Evolutionary conservation across 2,888 invertebrate species (phyloP), one percentile per base, ranked within the genome.

Genomic region (Rhagonycha lutea): DNA sequence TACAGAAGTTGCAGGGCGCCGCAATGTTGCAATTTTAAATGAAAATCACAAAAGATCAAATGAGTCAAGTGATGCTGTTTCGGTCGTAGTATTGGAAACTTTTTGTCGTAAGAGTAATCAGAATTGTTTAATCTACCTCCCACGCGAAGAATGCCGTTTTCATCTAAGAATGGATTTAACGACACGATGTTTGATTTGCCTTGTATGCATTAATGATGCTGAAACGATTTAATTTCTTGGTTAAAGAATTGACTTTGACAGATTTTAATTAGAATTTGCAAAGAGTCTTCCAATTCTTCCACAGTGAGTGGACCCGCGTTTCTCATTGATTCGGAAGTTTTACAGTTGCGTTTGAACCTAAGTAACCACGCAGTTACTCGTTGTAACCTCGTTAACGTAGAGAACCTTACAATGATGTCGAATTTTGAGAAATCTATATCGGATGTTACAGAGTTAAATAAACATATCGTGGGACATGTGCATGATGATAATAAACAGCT

Each of bases 301-400:
- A 68, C 14, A 28, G 12, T 62, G 9, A 63, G 62, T 7, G 28
- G 12, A 72, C 29, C n/a, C 24, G n/a, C 65, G 18, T 28, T 23
- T 9, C 14, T 60, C 24, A 2, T 60, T 32, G 12, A 3, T 23
- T 60, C 32, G 8, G 7, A 14, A 32, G 23, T 32, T 68, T 72
- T 65, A 12, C 14, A n/a, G 10, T 67, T 65, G 63, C 68, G 12
- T 12, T 24, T 14, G 47, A 73, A 73, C 65, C 73, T 73, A 12
- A 69, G 7, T 47, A 75, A 9, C n/a, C 14, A 47, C 12, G 72
- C 68, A 14, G 28, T 18, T 4, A 68, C 29, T 61, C 61, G 60
- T 65, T 65, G 71, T 61, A 71, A 32, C 9, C 62, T 71, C n/a
- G 14, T 28, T 9, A 71, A 26, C 4, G 29, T 28, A 24, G 71